Percentiles rank a stretch among this genome's conserved stretches.
Conservation (phyloP, 2,113 vertebrate species). For the Eulemur rufifrons region DNA sequence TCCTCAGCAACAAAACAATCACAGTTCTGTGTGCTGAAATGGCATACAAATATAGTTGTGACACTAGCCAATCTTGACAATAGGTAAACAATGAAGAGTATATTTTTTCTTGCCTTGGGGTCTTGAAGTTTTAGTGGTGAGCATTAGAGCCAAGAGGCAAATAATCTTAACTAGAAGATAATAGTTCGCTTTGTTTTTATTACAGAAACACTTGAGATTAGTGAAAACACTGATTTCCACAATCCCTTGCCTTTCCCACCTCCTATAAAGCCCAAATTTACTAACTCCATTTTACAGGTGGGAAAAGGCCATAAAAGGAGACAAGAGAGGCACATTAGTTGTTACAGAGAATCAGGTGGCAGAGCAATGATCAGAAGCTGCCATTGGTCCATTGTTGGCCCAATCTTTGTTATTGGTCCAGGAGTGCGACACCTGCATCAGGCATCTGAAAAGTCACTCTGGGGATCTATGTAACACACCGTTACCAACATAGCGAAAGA, state of each 20-base stretch:
- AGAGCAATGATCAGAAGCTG: slow-evolving; percentile 3
- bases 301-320: neutral
- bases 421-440: neutral
- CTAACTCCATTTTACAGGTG: neutral
- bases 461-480: neutral
- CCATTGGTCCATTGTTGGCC: neutral
- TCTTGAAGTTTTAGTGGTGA: neutral
- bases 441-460: neutral
- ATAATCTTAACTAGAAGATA: slow-evolving; percentile 35
- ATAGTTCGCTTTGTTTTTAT: slow-evolving; percentile 22
- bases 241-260: neutral
- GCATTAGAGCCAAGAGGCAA: neutral
- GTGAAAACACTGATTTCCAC: slow-evolving; percentile 14
- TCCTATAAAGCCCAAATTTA: neutral
- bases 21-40: neutral
- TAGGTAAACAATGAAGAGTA: neutral
- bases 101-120: neutral
- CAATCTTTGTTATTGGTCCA: neutral
- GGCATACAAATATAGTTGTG: neutral
- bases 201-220: neutral
- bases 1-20: neutral
- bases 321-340: neutral
- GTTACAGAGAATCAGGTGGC: neutral
- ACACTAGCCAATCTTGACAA: neutral
- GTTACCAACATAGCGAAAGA: neutral